A percentile compares a stretch with the other conserved stretches of the same genome.
Evolutionary conservation across 2,797 vertebrate species (phyloP).

Genomic region (Coracias cyanogaster): DNA sequence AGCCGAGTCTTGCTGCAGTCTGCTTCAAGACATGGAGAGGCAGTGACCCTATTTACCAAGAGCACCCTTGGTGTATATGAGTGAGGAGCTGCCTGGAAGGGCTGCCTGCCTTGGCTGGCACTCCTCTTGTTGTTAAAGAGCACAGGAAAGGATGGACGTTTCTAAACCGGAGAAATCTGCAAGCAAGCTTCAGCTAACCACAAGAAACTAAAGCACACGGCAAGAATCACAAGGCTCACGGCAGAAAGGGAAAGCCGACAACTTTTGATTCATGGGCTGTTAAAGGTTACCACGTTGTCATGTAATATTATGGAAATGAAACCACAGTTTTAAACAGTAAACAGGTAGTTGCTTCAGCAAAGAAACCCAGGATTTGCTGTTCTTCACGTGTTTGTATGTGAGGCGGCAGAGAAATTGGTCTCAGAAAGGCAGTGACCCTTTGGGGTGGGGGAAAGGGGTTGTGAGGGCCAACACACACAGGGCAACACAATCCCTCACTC

Average conservation of each 20-base stretch:
- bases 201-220: neutral
- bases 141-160: constrained; percentile 42
- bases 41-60: neutral
- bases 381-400: neutral
- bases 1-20: rapidly evolving
- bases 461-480: rapidly evolving
- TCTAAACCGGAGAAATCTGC: constrained; percentile 57
- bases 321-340: neutral
- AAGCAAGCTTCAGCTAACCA: constrained; percentile 22
- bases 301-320: neutral
- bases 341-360: neutral
- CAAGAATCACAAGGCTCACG: constrained; percentile 15
- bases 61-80: rapidly evolving
- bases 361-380: neutral
- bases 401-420: neutral
- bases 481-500: rapidly evolving
- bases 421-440: neutral
- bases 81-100: neutral
- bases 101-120: neutral
- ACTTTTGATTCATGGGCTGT: constrained; percentile 18
- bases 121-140: neutral
- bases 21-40: neutral
- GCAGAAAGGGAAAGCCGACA: constrained; percentile 23
- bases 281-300: constrained; percentile 1
- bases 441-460: neutral